These are phyloP conservation scores for Diadophis punctatus DNA, from an alignment of 2,113 vertebrate genomes.

Conservation along the genomic window DNA sequence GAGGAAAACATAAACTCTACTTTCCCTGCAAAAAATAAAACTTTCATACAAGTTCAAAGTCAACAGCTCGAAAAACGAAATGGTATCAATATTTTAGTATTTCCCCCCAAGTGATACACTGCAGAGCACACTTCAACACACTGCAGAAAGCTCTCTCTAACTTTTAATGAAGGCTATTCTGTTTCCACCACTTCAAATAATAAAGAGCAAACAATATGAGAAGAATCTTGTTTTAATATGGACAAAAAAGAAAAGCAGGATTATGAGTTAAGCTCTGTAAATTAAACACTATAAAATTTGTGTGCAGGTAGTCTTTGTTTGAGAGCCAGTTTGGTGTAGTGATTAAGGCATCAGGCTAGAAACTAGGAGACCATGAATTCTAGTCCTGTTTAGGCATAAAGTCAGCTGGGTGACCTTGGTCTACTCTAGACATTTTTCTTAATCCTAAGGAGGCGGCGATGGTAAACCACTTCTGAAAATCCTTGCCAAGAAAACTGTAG, in stretches of 20 bases:
- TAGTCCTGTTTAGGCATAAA: background rate
- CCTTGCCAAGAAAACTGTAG: background rate
- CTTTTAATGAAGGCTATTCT: background rate
- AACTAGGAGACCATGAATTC: background rate
- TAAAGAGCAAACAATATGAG: background rate
- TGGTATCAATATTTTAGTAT: background rate
- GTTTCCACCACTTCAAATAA: background rate
- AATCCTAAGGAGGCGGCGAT: background rate
- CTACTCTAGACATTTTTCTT: background rate
- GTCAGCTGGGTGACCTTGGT: background rate
- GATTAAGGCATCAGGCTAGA: background rate
- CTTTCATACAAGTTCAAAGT: background rate
- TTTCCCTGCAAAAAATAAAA: background rate
- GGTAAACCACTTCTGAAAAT: background rate
- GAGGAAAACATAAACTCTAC: background rate
- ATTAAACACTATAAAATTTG: background rate
- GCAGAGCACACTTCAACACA: background rate
- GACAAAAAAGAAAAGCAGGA: background rate
- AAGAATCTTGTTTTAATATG: background rate
- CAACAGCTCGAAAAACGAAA: background rate
- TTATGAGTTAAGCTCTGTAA: background rate
- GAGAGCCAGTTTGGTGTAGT: background rate
- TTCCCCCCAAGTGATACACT: background rate
- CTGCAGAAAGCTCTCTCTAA: background rate
- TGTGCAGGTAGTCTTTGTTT: background rate